A percentile compares a stretch with the other conserved stretches of the same genome.
phyloP scores from a whole-genome alignment of 1,140 invertebrate species.

The Calliopsis andreniformis region DNA sequence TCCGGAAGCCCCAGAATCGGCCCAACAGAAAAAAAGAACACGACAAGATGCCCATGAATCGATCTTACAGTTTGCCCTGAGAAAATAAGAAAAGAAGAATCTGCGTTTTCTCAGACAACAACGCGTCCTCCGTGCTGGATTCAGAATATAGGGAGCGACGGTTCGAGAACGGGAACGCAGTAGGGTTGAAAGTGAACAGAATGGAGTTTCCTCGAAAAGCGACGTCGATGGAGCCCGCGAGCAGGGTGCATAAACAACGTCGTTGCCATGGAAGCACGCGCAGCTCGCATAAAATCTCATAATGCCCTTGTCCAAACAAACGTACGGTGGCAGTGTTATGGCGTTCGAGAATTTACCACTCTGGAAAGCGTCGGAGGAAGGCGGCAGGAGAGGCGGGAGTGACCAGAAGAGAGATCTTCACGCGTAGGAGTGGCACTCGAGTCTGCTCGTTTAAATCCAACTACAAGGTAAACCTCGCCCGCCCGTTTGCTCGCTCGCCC shows the following conservation, averaged over 20 bases:
- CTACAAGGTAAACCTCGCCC: conserved; percentile 52
- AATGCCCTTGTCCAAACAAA: conserved; percentile 72
- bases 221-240: neutral
- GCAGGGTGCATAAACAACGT: conserved; percentile 64
- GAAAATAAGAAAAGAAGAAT: neutral
- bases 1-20: neutral
- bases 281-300: conserved; percentile 71
- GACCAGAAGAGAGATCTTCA: conserved; percentile 34
- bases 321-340: conserved; percentile 65
- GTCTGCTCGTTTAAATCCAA: conserved; percentile 44
- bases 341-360: conserved; percentile 67
- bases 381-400: conserved; percentile 25
- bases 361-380: conserved; percentile 37
- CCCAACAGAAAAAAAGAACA: neutral
- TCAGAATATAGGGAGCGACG: neutral
- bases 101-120: conserved; percentile 46
- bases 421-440: conserved; percentile 53
- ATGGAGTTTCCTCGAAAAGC: conserved; percentile 20
- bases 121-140: neutral
- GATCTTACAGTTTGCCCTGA: conserved; percentile 4
- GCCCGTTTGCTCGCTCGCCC: conserved; percentile 1
- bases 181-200: conserved; percentile 5
- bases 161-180: neutral
- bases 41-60: neutral
- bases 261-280: conserved; percentile 60